A percentile compares a stretch with the other conserved stretches of the same genome.
Evolutionary conservation across 2,113 vertebrate genomes (phyloP).

Genomic region (Laterallus jamaicensis): DNA sequence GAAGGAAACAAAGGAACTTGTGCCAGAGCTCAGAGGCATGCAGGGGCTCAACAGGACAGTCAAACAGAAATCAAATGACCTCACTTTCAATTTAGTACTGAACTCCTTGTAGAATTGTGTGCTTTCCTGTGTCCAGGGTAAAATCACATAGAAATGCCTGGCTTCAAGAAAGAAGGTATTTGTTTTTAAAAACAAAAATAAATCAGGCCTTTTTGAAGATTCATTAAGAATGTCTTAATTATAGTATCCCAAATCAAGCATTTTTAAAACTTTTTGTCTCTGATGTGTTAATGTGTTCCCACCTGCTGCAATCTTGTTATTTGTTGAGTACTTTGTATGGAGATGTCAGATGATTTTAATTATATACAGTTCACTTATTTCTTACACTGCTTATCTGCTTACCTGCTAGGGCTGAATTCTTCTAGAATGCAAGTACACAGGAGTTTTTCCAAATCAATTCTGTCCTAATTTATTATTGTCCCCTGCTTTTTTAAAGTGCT

Average conservation of each 20-base stretch:
- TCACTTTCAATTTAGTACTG: neutral
- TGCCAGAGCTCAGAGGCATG: neutral
- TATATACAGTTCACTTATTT: neutral
- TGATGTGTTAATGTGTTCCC: neutral
- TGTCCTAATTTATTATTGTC: neutral
- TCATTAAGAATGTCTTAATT: neutral
- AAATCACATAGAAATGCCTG: neutral
- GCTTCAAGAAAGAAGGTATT: neutral
- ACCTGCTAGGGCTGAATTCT: neutral
- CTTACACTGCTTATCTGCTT: neutral
- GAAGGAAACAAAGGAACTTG: neutral
- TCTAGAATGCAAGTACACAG: neutral
- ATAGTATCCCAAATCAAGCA: neutral
- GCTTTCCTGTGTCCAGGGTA: neutral
- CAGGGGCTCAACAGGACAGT: neutral
- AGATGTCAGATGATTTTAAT: neutral
- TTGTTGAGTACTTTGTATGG: neutral
- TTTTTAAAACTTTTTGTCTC: neutral
- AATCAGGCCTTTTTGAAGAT: neutral
- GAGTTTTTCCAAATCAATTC: neutral
- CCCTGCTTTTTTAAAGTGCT: neutral
- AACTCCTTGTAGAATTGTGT: neutral
- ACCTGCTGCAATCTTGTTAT: neutral
- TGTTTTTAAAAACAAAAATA: neutral
- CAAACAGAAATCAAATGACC: neutral